Evolutionary conservation across 2,888 invertebrate species (phyloP).

Genomic region (Ischnus inquisitorius): DNA sequence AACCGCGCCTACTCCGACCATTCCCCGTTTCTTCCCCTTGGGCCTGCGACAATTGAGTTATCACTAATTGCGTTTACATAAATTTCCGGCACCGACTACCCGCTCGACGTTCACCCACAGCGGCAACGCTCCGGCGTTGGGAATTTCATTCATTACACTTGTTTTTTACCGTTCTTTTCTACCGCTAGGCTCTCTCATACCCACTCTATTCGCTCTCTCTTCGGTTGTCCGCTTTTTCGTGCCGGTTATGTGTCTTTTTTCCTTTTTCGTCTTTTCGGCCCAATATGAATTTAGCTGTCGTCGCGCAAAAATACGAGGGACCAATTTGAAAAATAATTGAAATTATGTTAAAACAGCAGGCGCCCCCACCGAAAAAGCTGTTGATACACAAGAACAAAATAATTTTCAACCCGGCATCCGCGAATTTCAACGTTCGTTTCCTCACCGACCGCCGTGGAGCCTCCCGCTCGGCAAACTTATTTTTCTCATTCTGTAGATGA

Average conservation of each 20-base stretch:
- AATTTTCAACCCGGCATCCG: too few relatives aligned
- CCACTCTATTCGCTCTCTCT: neutral
- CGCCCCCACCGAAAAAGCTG: too few relatives aligned
- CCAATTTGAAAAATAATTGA: neutral
- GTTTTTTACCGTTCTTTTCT: neutral
- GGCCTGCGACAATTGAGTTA: conserved; percentile 56
- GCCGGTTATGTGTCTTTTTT: neutral
- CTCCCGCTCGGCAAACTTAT: too few relatives aligned
- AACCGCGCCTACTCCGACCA: conserved; percentile 17
- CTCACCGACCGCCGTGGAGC: too few relatives aligned
- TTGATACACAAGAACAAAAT: too few relatives aligned
- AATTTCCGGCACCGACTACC: conserved; percentile 49
- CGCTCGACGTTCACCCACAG: conserved; percentile 5
- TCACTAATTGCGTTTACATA: conserved; percentile 66
- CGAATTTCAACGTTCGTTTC: too few relatives aligned
- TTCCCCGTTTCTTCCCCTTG: conserved; percentile 17
- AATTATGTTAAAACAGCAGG: neutral
- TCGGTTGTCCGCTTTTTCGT: neutral
- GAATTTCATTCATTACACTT: conserved; percentile 28
- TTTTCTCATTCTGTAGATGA: too few relatives aligned
- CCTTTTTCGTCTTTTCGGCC: neutral
- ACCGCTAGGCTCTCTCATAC: neutral
- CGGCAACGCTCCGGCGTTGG: conserved; percentile 11
- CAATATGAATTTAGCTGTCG: neutral
- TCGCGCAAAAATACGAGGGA: neutral